A percentile compares a stretch with the other conserved stretches of the same genome.
Conservation (phyloP, 2,888 invertebrate species). For the Amiota mariae region DNA sequence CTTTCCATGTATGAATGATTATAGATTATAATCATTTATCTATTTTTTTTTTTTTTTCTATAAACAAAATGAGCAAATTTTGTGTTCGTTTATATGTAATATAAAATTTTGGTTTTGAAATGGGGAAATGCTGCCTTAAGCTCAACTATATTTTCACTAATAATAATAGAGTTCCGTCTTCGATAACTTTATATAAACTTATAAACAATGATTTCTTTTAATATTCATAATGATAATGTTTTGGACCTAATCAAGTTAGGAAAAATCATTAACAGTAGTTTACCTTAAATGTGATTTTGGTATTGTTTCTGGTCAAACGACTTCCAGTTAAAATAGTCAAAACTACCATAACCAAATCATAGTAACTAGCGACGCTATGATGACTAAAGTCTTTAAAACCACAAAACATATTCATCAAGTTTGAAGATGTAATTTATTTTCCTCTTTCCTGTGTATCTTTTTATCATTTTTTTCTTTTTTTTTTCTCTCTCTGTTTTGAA, state of each 20-base stretch:
- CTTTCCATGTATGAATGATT: too few relatives aligned
- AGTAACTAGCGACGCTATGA: not conserved
- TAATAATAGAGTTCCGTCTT: not conserved
- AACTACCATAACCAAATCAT: conserved; percentile 7
- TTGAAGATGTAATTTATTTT: conserved; percentile 6
- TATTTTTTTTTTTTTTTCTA: too few relatives aligned
- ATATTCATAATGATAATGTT: not conserved
- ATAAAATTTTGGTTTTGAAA: too few relatives aligned
- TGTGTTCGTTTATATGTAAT: too few relatives aligned
- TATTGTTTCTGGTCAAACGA: not conserved
- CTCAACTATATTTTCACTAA: not conserved
- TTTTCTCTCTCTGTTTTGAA: not conserved
- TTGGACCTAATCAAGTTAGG: not conserved
- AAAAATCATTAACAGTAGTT: not conserved
- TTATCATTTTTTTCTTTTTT: not conserved
- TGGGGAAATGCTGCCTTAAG: too few relatives aligned
- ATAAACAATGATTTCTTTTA: too few relatives aligned
- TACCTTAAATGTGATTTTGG: conserved; percentile 1
- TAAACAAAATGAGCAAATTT: too few relatives aligned
- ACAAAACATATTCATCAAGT: conserved; percentile 27
- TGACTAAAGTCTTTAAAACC: conserved; percentile 18
- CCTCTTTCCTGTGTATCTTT: not conserved
- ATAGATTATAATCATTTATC: too few relatives aligned
- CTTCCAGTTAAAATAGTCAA: too few relatives aligned
- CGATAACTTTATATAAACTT: not conserved